Evolutionary conservation across 1,140 invertebrate genomes (phyloP).

Genomic region (Zaprionus ornatus): DNA sequence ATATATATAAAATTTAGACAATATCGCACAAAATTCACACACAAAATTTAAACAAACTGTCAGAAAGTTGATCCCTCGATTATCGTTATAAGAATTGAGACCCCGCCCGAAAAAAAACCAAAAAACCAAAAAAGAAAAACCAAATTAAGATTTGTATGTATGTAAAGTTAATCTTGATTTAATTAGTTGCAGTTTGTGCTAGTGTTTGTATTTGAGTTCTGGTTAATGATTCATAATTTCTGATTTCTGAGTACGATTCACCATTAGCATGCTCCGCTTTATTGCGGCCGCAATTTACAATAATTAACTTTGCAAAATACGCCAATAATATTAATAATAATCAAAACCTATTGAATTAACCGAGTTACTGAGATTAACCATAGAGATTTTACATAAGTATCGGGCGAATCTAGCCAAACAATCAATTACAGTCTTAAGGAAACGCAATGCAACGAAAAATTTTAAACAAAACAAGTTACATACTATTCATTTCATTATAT

Average conservation of each 20-base stretch:
- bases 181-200: conserved; percentile 51
- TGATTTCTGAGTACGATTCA: conserved; percentile 51
- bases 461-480: conserved; percentile 81
- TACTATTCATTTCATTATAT: conserved; percentile 80
- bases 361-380: conserved; percentile 61
- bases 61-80: conserved; percentile 46
- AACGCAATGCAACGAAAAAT: conserved; percentile 77
- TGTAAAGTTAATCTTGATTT: conserved; percentile 62
- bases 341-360: conserved; percentile 44
- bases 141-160: conserved; percentile 70
- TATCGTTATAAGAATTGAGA: conserved; percentile 55
- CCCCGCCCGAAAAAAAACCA: conserved; percentile 22
- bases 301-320: conserved; percentile 25
- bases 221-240: conserved; percentile 33
- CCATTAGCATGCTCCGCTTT: conserved; percentile 61
- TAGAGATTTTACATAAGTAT: conserved; percentile 50
- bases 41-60: conserved; percentile 54
- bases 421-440: conserved; percentile 60
- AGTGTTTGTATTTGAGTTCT: conserved; percentile 36
- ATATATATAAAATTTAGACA: conserved; percentile 53
- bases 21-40: conserved; percentile 73
- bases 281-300: conserved; percentile 43
- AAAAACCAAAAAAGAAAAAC: conserved; percentile 5
- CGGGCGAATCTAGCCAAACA: not conserved
- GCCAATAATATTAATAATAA: conserved; percentile 17